Evolutionary conservation across 2,113 vertebrate genomes (phyloP).

Genomic region (Speoplatyrhinus poulsoni): DNA sequence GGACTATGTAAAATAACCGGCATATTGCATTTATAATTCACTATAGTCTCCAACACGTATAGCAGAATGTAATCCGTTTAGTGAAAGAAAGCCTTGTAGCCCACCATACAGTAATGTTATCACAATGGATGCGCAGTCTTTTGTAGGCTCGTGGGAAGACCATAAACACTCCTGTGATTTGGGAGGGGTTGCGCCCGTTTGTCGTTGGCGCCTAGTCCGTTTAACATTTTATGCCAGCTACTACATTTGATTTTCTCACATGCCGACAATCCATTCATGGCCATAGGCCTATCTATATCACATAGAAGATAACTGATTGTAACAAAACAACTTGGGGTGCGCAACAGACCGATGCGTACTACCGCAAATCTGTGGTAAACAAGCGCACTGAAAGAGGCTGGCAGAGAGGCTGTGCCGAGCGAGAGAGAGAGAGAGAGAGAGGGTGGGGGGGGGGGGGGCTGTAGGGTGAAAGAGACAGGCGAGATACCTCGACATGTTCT

Average conservation of each 20-base stretch:
- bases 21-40: not conserved
- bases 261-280: not conserved
- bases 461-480: not conserved
- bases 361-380: constrained; percentile 57
- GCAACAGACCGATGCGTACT: constrained; percentile 39
- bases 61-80: constrained; percentile 10
- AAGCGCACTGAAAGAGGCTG: constrained; percentile 31
- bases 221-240: not conserved
- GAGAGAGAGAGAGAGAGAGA: not conserved
- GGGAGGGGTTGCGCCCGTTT: no score
- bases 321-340: constrained; percentile 12
- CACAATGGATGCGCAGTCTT: constrained; percentile 16
- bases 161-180: constrained; percentile 3
- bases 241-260: not conserved
- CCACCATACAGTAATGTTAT: constrained; percentile 29
- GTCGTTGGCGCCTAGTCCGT: not conserved
- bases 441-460: not conserved
- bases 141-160: constrained; percentile 23
- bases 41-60: constrained; percentile 19
- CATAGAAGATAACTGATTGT: constrained; percentile 3
- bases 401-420: constrained; percentile 3
- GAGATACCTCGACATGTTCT: constrained; percentile 94
- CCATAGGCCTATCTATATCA: not conserved
- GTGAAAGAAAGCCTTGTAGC: constrained; percentile 23
- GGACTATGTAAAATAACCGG: not conserved